Base-by-base conservation (phyloP, 2,113 vertebrate genomes). In the Cnemophilus loriae region DNA sequence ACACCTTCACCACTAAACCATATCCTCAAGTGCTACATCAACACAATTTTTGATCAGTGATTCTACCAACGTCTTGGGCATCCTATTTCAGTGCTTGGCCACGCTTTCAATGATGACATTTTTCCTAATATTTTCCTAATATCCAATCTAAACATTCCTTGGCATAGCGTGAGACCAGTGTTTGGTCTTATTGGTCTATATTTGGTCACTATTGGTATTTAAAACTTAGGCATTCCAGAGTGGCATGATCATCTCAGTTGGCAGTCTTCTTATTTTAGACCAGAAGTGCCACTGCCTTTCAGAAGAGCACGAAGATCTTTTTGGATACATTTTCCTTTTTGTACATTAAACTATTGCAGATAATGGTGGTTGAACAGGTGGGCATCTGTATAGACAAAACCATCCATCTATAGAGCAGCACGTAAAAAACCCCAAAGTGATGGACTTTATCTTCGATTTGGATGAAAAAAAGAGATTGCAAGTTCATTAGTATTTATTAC, bases 401-500 rank as follows among this genome's bases (percentile, higher is more conserved):
- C 26, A 64, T 76, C 61, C 26, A 47, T 87, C 39, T 86, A 0
- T 13, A 87, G n/a, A 33, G 33, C 24, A 53, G 16, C 37, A 35
- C 21, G 9, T 60, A 39, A 75, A 83, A 81, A 84, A 74, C 5
- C 22, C 33, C 16, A 18, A 77, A 83, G 18, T 8, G 1, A 63
- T 81, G 20, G 46, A 74, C 39, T 78, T 92, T 19, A 46, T 70
- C 32, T 92, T 88, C 20, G 8, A 41, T 84, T 90, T 84, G 39
- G 30, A 64, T 74, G 12, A 30, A 73, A 82, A 90, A 77, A 65
- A 52, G 49, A 37, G 17, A 32, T 74, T 5, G 1, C 33, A 93
- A 81, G 19, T 33, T 64, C 52, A 46, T 90, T 92, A 71, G 60
- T 86, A 81, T 75, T 95, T 94, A 91, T 96, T 88, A 75, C 63